phyloP scores from a whole-genome alignment of 1,140 invertebrate species.

The Cherax quadricarinatus region DNA sequence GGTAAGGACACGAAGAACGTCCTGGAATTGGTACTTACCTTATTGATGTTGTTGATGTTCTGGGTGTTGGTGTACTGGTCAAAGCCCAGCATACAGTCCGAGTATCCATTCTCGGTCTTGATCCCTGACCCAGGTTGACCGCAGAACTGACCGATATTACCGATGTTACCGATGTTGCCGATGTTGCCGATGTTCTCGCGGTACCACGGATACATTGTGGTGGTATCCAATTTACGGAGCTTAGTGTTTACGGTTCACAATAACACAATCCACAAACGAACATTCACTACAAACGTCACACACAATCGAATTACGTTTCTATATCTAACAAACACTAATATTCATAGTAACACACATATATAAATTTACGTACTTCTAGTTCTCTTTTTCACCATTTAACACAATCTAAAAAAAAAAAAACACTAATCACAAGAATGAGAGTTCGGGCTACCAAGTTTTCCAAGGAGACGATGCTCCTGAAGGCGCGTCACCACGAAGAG shows the following conservation, averaged over 20 bases:
- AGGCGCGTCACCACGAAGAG: neutral
- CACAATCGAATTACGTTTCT: neutral
- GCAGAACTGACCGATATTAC: constrained; percentile 65
- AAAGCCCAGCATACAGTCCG: constrained; percentile 62
- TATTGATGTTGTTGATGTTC: constrained; percentile 69
- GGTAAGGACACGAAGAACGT: too few relatives aligned
- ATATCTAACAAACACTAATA: neutral
- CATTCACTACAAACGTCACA: neutral
- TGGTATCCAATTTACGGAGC: neutral
- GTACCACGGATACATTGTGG: constrained; percentile 67
- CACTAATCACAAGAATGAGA: neutral
- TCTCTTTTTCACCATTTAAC: neutral
- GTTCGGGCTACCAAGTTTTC: neutral
- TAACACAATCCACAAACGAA: neutral
- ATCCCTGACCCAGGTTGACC: constrained; percentile 54
- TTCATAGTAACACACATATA: neutral
- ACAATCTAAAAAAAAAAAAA: neutral
- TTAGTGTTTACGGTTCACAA: neutral
- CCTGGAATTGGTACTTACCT: constrained; percentile 27
- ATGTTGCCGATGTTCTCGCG: constrained; percentile 58
- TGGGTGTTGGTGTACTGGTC: constrained; percentile 68
- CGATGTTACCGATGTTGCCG: constrained; percentile 56
- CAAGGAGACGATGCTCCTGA: neutral
- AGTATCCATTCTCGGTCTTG: constrained; percentile 66
- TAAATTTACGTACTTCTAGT: neutral